Evolutionary conservation across 2,888 invertebrate genomes (phyloP).

Genomic region (Malthinus seriepunctatus): DNA sequence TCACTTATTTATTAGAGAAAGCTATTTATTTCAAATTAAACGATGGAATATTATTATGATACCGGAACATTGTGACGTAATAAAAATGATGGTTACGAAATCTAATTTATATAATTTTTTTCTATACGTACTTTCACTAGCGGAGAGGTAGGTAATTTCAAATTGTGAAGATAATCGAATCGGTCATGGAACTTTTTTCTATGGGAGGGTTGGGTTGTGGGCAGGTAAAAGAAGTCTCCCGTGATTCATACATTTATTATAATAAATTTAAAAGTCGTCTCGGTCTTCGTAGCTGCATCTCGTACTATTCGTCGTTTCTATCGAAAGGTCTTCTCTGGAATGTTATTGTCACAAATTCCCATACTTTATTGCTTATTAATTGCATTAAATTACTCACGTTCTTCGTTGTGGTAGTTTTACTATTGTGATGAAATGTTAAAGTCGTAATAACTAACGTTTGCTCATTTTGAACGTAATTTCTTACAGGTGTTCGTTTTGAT

Average conservation of each 20-base stretch:
- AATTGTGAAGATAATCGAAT: conserved; percentile 9
- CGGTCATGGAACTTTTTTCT: conserved; percentile 11
- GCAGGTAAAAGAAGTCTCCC: conserved; percentile 15
- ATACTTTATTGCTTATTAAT: no score
- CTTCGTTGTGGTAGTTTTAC: no score
- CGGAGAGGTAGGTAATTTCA: neutral
- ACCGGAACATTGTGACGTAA: neutral
- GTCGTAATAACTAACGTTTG: no score
- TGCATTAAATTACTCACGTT: no score
- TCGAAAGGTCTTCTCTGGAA: neutral
- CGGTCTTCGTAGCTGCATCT: neutral
- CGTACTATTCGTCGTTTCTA: neutral
- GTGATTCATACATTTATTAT: conserved; percentile 15
- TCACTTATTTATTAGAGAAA: neutral
- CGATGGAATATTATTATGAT: neutral
- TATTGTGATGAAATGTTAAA: no score
- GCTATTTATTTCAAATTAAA: neutral
- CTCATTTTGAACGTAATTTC: no score
- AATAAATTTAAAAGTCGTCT: neutral
- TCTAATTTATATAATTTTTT: conserved; percentile 7
- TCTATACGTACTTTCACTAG: conserved; percentile 12
- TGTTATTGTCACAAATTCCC: neutral
- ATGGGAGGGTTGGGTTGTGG: conserved; percentile 5
- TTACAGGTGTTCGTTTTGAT: no score
- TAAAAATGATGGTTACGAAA: conserved; percentile 2